Conservation (phyloP, 2,113 vertebrate species). For the Columba livia region DNA sequence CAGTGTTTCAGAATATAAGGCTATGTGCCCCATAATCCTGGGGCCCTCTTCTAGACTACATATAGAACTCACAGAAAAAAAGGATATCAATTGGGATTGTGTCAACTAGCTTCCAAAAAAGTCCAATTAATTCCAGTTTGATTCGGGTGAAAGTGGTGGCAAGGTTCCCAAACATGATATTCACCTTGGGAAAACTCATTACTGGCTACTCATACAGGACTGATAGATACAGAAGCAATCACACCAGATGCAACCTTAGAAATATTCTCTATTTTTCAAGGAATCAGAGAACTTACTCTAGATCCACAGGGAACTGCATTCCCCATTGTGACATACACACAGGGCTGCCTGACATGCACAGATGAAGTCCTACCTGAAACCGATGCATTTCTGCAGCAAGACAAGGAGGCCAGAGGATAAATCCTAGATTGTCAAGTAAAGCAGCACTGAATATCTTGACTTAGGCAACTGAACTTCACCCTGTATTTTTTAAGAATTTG, state of each 20-base stretch:
- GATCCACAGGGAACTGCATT: background rate
- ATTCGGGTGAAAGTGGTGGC: background rate
- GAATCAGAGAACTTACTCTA: background rate
- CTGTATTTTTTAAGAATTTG: background rate
- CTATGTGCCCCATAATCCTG: background rate
- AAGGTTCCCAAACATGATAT: background rate
- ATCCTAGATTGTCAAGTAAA: background rate
- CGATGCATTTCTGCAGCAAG: background rate
- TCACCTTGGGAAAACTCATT: background rate
- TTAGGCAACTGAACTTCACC: background rate
- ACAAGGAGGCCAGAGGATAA: background rate
- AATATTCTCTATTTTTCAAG: background rate
- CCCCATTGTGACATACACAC: background rate
- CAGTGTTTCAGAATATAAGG: background rate
- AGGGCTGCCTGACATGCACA: background rate
- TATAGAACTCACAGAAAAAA: background rate
- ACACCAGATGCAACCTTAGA: background rate
- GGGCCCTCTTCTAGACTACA: rapidly evolving
- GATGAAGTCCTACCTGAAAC: background rate
- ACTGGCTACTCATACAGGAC: background rate
- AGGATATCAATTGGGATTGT: background rate
- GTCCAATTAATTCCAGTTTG: background rate
- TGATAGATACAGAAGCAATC: background rate
- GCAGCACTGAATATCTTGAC: background rate
- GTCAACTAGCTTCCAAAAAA: background rate